A percentile compares a stretch with the other conserved stretches of the same genome.
phyloP scores from a whole-genome alignment of 53 echinoderm and acorn worm species.

The Antedon mediterranea region DNA sequence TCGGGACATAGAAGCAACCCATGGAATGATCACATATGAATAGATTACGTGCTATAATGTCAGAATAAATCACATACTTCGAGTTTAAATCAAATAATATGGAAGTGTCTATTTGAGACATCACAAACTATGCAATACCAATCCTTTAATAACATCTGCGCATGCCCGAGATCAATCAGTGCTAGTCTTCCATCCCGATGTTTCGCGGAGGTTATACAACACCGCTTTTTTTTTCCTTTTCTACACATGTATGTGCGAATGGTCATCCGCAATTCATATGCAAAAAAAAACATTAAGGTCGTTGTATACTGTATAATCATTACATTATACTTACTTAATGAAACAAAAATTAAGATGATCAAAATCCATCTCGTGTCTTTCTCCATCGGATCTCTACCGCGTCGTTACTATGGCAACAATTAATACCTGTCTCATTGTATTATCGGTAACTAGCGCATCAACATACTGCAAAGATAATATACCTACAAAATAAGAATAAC shows the following conservation, averaged over 20 bases:
- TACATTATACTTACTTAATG: not conserved
- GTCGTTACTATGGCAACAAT: not conserved
- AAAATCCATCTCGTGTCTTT: not conserved
- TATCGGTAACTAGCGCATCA: not conserved
- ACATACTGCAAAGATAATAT: too few species aligned
- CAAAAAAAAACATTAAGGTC: not conserved
- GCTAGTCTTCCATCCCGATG: too few species aligned
- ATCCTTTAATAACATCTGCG: too few species aligned
- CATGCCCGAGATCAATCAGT: too few species aligned
- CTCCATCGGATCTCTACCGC: not conserved
- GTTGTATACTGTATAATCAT: not conserved
- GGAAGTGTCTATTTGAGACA: too few species aligned
- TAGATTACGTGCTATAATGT: not conserved
- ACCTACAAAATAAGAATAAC: too few species aligned
- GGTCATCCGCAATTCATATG: too few species aligned
- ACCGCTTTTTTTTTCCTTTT: too few species aligned
- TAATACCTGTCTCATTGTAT: not conserved
- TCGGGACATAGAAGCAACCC: not conserved
- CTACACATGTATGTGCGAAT: too few species aligned
- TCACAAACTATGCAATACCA: too few species aligned
- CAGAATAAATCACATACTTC: not conserved
- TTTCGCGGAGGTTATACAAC: too few species aligned
- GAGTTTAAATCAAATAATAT: not conserved
- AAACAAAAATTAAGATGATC: not conserved
- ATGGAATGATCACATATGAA: not conserved